Conservation (phyloP, 1,140 invertebrate genomes). For the Drosophila yakuba region DNA sequence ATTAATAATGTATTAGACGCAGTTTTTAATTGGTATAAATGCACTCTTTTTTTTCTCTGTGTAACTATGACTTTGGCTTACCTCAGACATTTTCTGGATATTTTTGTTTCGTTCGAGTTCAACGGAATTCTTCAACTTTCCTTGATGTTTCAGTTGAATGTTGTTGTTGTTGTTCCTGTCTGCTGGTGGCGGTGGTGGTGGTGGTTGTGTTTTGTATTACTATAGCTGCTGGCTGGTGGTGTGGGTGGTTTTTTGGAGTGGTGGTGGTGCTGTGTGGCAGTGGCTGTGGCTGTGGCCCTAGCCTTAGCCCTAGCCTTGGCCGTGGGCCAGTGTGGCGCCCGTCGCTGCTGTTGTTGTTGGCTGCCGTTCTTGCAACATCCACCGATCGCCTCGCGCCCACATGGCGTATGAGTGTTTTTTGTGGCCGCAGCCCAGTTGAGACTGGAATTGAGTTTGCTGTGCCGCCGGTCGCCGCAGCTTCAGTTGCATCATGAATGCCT, state of each 20-base stretch:
- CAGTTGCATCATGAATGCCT: slow-evolving; percentile 60
- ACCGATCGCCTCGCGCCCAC: slow-evolving; percentile 46
- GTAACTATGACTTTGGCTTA: slow-evolving; percentile 28
- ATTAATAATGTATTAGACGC: no score
- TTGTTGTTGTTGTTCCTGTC: slow-evolving; percentile 3
- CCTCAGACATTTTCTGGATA: slow-evolving; percentile 65
- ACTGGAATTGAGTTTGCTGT: slow-evolving; percentile 63
- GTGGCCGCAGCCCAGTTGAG: slow-evolving; percentile 3
- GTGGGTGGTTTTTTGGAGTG: background rate
- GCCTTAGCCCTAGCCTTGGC: slow-evolving; percentile 43
- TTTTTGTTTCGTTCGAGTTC: slow-evolving; percentile 39
- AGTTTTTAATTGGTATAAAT: no score
- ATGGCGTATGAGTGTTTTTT: slow-evolving; percentile 60
- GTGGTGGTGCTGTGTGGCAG: slow-evolving; percentile 12
- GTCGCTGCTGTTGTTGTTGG: slow-evolving; percentile 2
- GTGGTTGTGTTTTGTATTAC: slow-evolving; percentile 6
- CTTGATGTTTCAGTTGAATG: slow-evolving; percentile 21
- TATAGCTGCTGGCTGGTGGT: background rate
- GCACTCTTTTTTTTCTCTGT: background rate
- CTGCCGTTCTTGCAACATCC: slow-evolving; percentile 50
- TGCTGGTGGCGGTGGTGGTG: slow-evolving; percentile 10
- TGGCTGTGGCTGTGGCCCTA: slow-evolving; percentile 5
- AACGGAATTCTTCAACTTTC: slow-evolving; percentile 43
- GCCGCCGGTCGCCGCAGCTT: slow-evolving; percentile 12
- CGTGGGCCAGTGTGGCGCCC: slow-evolving; percentile 33